Conservation (phyloP, 2,888 invertebrate genomes). For the Ichneumoninae sp. region DNA sequence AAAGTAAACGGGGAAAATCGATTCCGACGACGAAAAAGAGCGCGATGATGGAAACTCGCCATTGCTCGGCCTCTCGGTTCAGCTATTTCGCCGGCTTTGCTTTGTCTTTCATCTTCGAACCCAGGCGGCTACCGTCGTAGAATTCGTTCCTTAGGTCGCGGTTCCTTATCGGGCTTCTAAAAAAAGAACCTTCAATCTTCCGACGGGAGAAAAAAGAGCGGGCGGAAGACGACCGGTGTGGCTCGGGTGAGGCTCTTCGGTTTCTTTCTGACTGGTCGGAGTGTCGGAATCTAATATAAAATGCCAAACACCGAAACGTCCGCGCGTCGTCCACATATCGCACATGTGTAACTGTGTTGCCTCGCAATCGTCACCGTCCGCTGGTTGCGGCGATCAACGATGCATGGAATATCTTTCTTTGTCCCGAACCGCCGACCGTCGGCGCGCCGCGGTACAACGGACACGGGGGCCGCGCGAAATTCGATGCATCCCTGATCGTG, state of each 20-base stretch:
- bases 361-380: conserved; percentile 66
- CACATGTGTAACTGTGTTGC: conserved; percentile 35
- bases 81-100: conserved; percentile 35
- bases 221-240: not conserved
- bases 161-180: not conserved
- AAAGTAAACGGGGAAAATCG: conserved; percentile 62
- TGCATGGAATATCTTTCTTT: conserved; percentile 72
- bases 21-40: conserved; percentile 42
- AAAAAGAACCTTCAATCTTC: conserved; percentile 1
- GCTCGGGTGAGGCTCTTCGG: not conserved
- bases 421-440: conserved; percentile 42
- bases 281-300: conserved; percentile 34
- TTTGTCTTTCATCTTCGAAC: conserved; percentile 54
- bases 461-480: conserved; percentile 47
- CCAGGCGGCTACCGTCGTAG: not conserved
- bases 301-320: not conserved
- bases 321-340: not conserved
- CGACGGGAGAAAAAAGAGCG: not conserved
- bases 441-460: not conserved
- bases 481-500: conserved; percentile 61
- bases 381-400: conserved; percentile 63
- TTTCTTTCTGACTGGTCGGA: not conserved
- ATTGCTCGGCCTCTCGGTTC: conserved; percentile 40
- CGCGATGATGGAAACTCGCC: conserved; percentile 48
- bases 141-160: not conserved